Conservation (phyloP, 2,888 invertebrate genomes). For the Acrocyrtus sp. region DNA sequence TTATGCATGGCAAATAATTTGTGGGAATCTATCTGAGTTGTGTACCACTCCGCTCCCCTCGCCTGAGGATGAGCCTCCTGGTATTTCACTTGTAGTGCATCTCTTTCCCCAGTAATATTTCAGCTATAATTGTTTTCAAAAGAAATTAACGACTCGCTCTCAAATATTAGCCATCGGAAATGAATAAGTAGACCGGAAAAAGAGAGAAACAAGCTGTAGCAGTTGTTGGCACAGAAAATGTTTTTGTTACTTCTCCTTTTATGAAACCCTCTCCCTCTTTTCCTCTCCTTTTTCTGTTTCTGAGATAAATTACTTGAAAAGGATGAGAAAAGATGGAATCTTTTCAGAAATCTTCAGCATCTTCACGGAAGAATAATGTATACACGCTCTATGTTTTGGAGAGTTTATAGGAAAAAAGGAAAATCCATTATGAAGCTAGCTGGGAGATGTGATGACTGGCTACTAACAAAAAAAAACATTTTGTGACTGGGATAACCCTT, state of each 20-base stretch:
- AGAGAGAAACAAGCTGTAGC: conserved; percentile 26
- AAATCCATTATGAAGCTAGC: no score
- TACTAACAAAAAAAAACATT: neutral
- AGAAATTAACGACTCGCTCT: conserved; percentile 57
- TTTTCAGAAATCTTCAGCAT: no score
- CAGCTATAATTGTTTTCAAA: conserved; percentile 60
- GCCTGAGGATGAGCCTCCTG: neutral
- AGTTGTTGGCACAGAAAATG: conserved; percentile 34
- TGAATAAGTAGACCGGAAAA: conserved; percentile 51
- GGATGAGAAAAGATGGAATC: conserved; percentile 24
- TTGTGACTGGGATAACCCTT: no score
- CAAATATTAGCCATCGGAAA: conserved; percentile 62
- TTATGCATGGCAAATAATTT: conserved; percentile 63
- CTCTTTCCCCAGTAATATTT: conserved; percentile 60
- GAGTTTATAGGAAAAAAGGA: no score
- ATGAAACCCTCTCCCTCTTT: conserved; percentile 22
- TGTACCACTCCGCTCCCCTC: conserved; percentile 22
- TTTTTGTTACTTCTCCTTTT: conserved; percentile 35
- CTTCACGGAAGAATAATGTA: no score
- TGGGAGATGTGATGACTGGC: no score
- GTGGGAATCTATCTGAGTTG: conserved; percentile 61
- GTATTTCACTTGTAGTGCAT: no score
- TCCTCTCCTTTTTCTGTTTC: conserved; percentile 30
- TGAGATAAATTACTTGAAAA: conserved; percentile 45
- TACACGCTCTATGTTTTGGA: neutral